A percentile compares a stretch with the other conserved stretches of the same genome.
These are phyloP conservation scores for Formica aserva DNA, from an alignment of 2,888 invertebrate genomes.

Conservation along the genomic window DNA sequence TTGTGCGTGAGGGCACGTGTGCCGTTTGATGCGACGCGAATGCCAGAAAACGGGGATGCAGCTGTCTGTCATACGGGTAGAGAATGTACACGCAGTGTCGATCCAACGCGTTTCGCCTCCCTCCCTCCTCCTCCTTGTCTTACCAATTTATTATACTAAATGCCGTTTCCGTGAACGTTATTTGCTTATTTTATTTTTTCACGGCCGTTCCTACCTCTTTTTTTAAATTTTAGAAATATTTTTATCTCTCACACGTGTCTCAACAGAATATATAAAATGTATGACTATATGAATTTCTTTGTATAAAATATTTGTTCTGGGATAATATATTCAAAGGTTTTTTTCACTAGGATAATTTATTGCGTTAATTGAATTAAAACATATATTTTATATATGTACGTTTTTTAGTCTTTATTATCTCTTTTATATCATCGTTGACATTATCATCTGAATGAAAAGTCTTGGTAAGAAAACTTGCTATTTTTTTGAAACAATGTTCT, in stretches of 20 bases:
- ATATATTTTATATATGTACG: not conserved
- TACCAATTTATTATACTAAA: not conserved
- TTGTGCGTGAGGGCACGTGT: constrained; percentile 48
- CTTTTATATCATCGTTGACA: not conserved
- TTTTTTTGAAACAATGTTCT: not conserved
- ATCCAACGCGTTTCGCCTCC: not conserved
- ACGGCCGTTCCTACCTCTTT: not conserved
- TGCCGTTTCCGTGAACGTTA: not conserved
- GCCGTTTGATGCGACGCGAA: constrained; percentile 46
- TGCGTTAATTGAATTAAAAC: not conserved
- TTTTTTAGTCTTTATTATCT: not conserved
- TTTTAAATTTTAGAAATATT: not conserved
- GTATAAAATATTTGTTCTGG: not conserved
- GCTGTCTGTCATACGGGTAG: constrained; percentile 9
- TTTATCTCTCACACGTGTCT: not conserved
- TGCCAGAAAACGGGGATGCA: constrained; percentile 58
- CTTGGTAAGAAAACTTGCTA: not conserved
- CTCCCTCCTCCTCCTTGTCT: not conserved
- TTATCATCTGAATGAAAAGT: not conserved
- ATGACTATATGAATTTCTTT: not conserved
- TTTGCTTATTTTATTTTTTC: not conserved
- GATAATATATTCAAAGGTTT: not conserved
- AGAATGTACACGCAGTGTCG: constrained; percentile 13
- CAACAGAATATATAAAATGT: not conserved
- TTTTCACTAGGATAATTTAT: not conserved